A percentile compares a stretch with the other conserved stretches of the same genome.
Conservation (phyloP, 2,888 invertebrate species). For the Drosophila nigricruria region DNA sequence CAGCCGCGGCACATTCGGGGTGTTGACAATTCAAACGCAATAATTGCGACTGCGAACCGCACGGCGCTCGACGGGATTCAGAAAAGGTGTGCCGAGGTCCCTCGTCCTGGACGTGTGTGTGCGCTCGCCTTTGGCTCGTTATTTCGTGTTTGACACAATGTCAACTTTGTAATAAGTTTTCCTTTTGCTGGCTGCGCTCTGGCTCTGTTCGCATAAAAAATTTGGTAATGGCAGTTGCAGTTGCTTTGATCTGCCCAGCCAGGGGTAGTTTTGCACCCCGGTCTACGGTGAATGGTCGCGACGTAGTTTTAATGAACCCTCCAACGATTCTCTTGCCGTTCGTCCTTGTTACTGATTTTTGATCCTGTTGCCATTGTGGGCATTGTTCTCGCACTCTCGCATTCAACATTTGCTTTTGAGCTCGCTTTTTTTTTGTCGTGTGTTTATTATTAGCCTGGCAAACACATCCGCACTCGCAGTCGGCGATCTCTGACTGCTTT, state of each 20-base stretch:
- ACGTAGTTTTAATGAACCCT: constrained; percentile 75
- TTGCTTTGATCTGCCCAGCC: constrained; percentile 69
- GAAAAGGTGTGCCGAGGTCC: constrained; percentile 62
- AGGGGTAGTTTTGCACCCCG: constrained; percentile 66
- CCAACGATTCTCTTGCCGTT: constrained; percentile 5
- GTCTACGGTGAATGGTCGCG: constrained; percentile 12
- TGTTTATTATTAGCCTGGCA: constrained; percentile 80
- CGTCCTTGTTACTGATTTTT: constrained; percentile 69
- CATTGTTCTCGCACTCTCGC: constrained; percentile 73
- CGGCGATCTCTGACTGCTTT: constrained; percentile 56
- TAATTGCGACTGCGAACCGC: constrained; percentile 76
- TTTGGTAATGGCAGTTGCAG: constrained; percentile 64
- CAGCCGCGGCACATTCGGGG: constrained; percentile 64
- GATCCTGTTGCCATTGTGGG: constrained; percentile 77
- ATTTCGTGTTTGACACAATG: constrained; percentile 81
- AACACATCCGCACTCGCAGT: constrained; percentile 62
- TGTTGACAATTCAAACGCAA: constrained; percentile 82
- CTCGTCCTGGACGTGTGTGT: constrained; percentile 45
- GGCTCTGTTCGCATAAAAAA: constrained; percentile 39
- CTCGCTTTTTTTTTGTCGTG: constrained; percentile 57
- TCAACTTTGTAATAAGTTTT: constrained; percentile 81
- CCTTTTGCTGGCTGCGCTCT: constrained; percentile 38
- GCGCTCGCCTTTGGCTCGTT: constrained; percentile 63
- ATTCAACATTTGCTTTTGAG: constrained; percentile 68
- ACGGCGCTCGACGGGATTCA: constrained; percentile 54